Conservation (phyloP, 2,888 invertebrate species). For the Isotomurus palustris region DNA sequence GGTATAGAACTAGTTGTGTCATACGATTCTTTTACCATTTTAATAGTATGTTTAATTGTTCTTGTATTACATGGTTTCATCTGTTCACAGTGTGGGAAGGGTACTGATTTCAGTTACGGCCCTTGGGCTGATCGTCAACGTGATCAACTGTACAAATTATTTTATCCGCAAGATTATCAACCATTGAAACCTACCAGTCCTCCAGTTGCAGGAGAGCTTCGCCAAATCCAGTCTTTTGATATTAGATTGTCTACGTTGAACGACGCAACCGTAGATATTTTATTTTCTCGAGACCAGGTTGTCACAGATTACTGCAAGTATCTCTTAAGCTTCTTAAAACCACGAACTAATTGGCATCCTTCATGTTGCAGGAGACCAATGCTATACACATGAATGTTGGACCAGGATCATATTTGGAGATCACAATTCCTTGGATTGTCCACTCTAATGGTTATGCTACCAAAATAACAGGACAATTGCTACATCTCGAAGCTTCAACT, state of each 20-base stretch:
- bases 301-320: conserved; percentile 52
- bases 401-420: conserved; percentile 91
- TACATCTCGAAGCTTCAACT: conserved; percentile 92
- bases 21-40: neutral
- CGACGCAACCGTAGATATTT: conserved; percentile 90
- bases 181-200: conserved; percentile 68
- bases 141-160: conserved; percentile 90
- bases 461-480: conserved; percentile 84
- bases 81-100: conserved; percentile 68
- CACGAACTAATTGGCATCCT: no score
- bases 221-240: conserved; percentile 87
- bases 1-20: no score
- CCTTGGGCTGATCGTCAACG: conserved; percentile 98
- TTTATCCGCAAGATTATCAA: conserved; percentile 85
- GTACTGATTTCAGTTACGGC: conserved; percentile 94
- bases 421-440: conserved; percentile 93
- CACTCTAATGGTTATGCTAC: conserved; percentile 81
- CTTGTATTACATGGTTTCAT: neutral
- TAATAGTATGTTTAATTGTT: neutral
- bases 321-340: no score
- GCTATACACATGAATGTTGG: conserved; percentile 94
- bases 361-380: conserved; percentile 78
- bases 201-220: conserved; percentile 78
- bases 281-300: conserved; percentile 83
- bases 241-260: conserved; percentile 83